phyloP scores from a whole-genome alignment of 2,888 invertebrate genomes.

The Alitta virens region DNA sequence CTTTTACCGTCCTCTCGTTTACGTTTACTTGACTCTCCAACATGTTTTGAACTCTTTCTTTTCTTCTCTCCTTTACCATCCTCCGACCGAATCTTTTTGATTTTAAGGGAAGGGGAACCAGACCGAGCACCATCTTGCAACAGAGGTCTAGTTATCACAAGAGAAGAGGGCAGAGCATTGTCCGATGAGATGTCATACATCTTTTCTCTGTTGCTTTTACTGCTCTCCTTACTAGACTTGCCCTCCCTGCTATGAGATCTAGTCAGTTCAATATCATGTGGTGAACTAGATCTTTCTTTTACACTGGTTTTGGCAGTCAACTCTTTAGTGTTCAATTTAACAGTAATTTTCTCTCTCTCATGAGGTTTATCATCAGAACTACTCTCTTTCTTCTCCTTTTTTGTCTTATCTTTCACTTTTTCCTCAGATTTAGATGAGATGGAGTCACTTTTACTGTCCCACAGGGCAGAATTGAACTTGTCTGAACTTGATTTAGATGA shows the following conservation, averaged over 20 bases:
- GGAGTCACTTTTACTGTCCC: too few relatives aligned
- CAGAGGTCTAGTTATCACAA: not conserved
- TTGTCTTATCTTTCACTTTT: slow-evolving; percentile 14
- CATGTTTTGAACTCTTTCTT: slow-evolving; percentile 38
- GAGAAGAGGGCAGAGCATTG: not conserved
- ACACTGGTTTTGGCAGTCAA: slow-evolving; percentile 7
- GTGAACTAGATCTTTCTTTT: not conserved
- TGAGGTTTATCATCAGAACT: not conserved
- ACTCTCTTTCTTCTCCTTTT: slow-evolving; percentile 13
- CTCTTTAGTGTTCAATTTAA: slow-evolving; percentile 24
- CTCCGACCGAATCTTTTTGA: slow-evolving; percentile 8
- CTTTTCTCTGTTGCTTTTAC: not conserved
- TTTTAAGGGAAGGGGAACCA: slow-evolving; percentile 3
- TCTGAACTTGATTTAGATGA: too few relatives aligned
- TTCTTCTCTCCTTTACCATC: slow-evolving; percentile 37
- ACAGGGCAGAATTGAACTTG: too few relatives aligned
- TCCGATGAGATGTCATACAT: not conserved
- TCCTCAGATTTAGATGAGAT: slow-evolving; percentile 3
- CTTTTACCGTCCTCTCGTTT: slow-evolving; percentile 13
- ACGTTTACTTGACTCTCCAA: slow-evolving; percentile 21
- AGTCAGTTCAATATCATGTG: not conserved
- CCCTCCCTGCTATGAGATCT: not conserved
- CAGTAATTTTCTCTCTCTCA: slow-evolving; percentile 16
- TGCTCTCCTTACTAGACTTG: not conserved
- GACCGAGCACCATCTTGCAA: not conserved